phyloP scores from a whole-genome alignment of 2,888 invertebrate species.

The Mesorhabditis sp. region DNA sequence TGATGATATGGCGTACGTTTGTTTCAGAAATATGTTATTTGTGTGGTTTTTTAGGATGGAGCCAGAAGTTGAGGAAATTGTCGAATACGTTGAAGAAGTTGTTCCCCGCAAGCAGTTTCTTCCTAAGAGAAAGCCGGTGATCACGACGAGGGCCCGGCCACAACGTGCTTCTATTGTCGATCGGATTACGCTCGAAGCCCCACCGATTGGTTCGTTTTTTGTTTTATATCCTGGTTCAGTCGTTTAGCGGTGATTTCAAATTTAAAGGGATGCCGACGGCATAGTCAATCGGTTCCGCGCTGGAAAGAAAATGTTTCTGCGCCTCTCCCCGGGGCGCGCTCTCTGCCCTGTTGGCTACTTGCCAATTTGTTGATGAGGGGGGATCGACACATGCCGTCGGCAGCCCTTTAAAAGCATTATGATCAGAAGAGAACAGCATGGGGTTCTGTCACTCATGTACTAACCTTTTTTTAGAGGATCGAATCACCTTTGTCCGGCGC shows the following conservation, averaged over 20 bases:
- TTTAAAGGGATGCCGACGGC: no score
- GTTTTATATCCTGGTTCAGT: not conserved
- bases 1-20: not conserved
- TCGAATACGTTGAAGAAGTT: conserved; percentile 2
- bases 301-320: no score
- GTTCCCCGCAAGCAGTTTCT: no score
- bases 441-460: no score
- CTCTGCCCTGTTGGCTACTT: no score
- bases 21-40: not conserved
- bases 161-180: not conserved
- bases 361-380: no score
- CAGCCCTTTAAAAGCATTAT: no score
- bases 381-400: no score
- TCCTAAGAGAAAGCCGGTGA: not conserved
- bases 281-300: no score
- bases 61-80: not conserved
- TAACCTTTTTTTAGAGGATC: not conserved
- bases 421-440: no score
- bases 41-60: not conserved
- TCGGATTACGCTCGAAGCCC: not conserved
- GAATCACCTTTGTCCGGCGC: not conserved
- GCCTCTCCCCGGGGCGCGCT: no score
- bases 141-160: not conserved
- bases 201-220: not conserved
- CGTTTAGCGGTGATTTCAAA: no score